phyloP scores from a whole-genome alignment of 1,140 invertebrate genomes.

The Ruditapes philippinarum region DNA sequence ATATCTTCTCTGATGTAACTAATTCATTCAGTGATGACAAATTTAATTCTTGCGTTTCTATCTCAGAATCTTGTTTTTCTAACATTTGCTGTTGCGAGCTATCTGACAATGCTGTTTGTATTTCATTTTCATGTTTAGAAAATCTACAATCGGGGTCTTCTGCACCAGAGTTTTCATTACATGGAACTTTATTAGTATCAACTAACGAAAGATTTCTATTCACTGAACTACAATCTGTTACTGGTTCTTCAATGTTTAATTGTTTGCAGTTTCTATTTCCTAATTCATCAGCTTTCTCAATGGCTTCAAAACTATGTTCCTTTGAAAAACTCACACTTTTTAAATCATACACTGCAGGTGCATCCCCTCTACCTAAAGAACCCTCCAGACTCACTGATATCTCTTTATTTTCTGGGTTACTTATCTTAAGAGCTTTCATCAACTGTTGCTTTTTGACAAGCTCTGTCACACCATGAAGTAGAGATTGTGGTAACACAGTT shows the following conservation, averaged over 20 bases:
- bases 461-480: constrained; percentile 19
- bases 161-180: neutral
- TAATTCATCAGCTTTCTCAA: neutral
- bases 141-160: neutral
- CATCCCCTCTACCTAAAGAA: neutral
- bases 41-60: neutral
- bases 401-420: neutral
- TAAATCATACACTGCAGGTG: neutral
- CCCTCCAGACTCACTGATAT: neutral
- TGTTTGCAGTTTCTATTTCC: neutral
- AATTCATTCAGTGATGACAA: neutral
- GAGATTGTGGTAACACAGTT: neutral
- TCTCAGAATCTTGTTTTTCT: neutral
- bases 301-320: neutral
- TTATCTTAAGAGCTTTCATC: neutral
- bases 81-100: too few relatives aligned
- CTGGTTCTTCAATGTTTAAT: too few relatives aligned
- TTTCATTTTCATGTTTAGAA: too few relatives aligned
- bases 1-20: neutral
- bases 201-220: neutral
- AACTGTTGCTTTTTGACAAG: constrained; percentile 4
- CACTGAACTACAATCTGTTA: too few relatives aligned
- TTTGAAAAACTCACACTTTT: neutral
- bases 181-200: neutral
- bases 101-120: too few relatives aligned